These are phyloP conservation scores for Oedothorax gibbosus DNA, from an alignment of 1,140 invertebrate genomes.

Conservation along the genomic window DNA sequence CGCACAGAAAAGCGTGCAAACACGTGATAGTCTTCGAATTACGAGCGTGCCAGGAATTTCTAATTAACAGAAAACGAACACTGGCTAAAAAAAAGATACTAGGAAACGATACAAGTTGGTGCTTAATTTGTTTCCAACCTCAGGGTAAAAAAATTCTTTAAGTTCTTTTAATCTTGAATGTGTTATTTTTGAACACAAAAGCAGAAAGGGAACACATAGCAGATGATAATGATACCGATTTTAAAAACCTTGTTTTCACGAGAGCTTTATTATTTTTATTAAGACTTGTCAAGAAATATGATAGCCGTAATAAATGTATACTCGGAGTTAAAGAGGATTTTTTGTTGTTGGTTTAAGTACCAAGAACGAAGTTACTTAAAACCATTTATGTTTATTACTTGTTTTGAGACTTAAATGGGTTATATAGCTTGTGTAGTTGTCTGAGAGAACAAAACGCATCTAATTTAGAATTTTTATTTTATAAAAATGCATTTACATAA, in stretches of 20 bases:
- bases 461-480: too few relatives aligned
- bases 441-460: too few relatives aligned
- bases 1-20: slow-evolving; percentile 35
- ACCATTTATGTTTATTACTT: too few relatives aligned
- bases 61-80: slow-evolving; percentile 58
- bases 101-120: slow-evolving; percentile 41
- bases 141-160: slow-evolving; percentile 22
- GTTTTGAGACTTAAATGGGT: too few relatives aligned
- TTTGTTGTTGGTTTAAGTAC: slow-evolving; percentile 16
- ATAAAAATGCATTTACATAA: too few relatives aligned
- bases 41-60: slow-evolving; percentile 58
- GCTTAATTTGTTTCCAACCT: slow-evolving; percentile 48
- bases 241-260: slow-evolving; percentile 18
- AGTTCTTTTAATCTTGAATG: background rate
- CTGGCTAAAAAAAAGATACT: slow-evolving; percentile 50
- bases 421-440: too few relatives aligned
- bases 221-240: slow-evolving; percentile 41
- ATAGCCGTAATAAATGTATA: slow-evolving; percentile 52
- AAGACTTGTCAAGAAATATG: slow-evolving; percentile 48
- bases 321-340: slow-evolving; percentile 12
- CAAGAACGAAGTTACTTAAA: too few relatives aligned
- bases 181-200: slow-evolving; percentile 9
- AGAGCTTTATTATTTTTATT: slow-evolving; percentile 31
- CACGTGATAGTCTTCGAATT: slow-evolving; percentile 54
- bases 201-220: slow-evolving; percentile 23